Base-by-base conservation (phyloP, 2,888 invertebrate species). In the Oscheius sp. region DNA sequence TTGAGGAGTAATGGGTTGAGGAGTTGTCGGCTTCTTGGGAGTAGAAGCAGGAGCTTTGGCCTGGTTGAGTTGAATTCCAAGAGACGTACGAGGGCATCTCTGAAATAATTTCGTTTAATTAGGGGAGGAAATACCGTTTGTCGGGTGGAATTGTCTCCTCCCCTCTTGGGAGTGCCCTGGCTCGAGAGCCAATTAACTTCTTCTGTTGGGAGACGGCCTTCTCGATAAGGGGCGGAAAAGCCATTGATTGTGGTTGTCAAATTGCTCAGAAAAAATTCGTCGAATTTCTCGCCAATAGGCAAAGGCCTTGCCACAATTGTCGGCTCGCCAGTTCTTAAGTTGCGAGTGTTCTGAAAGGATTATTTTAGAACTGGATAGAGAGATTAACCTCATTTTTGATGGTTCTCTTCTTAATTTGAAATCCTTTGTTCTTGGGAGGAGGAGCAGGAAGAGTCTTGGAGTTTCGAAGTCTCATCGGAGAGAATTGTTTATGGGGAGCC, bases 161-260 rank as follows among this genome's bases (percentile, higher is more conserved):
- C 37, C 12, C 55, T 55, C 34, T 55, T 55, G 8, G 55, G 55
- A 33, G 55, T 55, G 17, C 34, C 37, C 55, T 33, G n/a, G 20
- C n/a, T 5, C 2, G 31, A 33, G 6, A 55, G 17, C 33, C 37
- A 55, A 20, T 55, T 55, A 34, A 55, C 55, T 34, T 55, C 55
- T 34, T 33, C 55, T 25, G 33, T 34, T 17, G 17, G n/a, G 17
- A 55, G 34, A 23, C 55, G 31, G 6, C 55, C 20, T 31, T 55
- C 20, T 37, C 55, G 12, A 25, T 12, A 20, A 10, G 55, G 55
- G 37, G 55, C 55, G 17, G 34, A 15, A 20, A 55, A 34, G 6
- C 20, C 31, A 20, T 55, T 34, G 15, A 20, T 12, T n/a, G 25
- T 34, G 34, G 34, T 25, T 25, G 25, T 48, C 20, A 17, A 34